Base-by-base conservation (phyloP, 2,797 vertebrate species). In the Nannoperca obscura region DNA sequence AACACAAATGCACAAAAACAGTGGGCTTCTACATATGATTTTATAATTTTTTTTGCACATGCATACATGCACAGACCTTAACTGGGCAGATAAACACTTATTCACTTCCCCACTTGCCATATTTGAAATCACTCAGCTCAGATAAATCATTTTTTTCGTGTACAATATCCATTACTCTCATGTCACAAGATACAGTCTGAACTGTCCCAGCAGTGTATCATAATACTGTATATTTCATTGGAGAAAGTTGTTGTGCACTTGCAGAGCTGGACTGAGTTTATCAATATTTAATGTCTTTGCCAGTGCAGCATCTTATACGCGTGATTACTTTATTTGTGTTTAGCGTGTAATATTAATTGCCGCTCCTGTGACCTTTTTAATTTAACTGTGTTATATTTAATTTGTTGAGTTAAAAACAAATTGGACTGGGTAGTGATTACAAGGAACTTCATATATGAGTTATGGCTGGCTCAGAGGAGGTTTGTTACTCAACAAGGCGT, bases 271-370 rank as follows among this genome's bases (percentile, higher is more conserved):
- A 24, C 10, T 30, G 24, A 55, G 49, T 73, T 74, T 53, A 86
- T 90, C 42, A 84, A 91, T 90, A 77, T 85, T 85, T 83, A 50
- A 87, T 83, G 49, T 17, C 12, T 42, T 40, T 53, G 61, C 42
- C 58, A 74, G 71, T 59, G 58, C 70, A 57, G 60, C 47, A 67
- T 67, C 46, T 57, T 12, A 53, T 44, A 27, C 5, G 3, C 57
- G 65, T 71, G 57, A 75, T 52, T 50, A 36, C 34, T 78, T 72
- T 62, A 66, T 84, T 73, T 70, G 17, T 47, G 54, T 76, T 81
- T 63, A 65, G 47, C 1, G 34, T 76, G 49, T 60, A 73, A 76
- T 54, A 84, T 83, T 73, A 49, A 80, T 77, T 20, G 12, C 20
- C 4, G 19, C 0, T 40, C 36, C 20, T 64, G 1, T 54, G 71